Evolutionary conservation across 1,140 invertebrate genomes (phyloP).

Genomic region (Drosophila micromelanica): DNA sequence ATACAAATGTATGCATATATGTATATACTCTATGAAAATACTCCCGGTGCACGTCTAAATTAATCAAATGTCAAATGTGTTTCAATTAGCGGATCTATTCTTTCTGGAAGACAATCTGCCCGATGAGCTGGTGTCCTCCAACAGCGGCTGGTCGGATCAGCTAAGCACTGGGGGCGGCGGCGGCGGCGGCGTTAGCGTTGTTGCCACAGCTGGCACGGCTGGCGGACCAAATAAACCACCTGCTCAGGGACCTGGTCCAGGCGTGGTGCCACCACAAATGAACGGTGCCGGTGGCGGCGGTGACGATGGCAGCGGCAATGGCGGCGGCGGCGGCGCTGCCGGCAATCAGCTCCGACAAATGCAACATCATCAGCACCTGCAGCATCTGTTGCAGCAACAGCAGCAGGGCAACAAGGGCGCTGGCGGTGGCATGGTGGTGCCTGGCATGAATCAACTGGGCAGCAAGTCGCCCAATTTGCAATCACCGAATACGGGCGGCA

Average conservation of each 20-base stretch:
- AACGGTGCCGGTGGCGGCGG: conserved; percentile 88
- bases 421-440: conserved; percentile 87
- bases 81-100: conserved; percentile 86
- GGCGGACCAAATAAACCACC: conserved; percentile 87
- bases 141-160: conserved; percentile 88
- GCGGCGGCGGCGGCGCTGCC: conserved; percentile 85
- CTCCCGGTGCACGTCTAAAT: not conserved
- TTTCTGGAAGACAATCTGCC: conserved; percentile 96
- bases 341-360: conserved; percentile 84
- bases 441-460: conserved; percentile 89
- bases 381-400: conserved; percentile 69
- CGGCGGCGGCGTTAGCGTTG: conserved; percentile 86
- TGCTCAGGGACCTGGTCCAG: conserved; percentile 88
- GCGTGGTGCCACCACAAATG: conserved; percentile 86
- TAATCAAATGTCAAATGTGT: not conserved
- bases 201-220: conserved; percentile 86
- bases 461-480: conserved; percentile 93
- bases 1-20: no score
- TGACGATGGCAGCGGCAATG: conserved; percentile 85
- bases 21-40: no score
- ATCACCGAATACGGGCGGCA: conserved; percentile 90
- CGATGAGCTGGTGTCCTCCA: conserved; percentile 93
- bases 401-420: conserved; percentile 88
- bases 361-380: conserved; percentile 84
- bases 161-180: conserved; percentile 86